Base-by-base conservation (phyloP, 1,140 invertebrate genomes). In the Leucophenga varia region DNA sequence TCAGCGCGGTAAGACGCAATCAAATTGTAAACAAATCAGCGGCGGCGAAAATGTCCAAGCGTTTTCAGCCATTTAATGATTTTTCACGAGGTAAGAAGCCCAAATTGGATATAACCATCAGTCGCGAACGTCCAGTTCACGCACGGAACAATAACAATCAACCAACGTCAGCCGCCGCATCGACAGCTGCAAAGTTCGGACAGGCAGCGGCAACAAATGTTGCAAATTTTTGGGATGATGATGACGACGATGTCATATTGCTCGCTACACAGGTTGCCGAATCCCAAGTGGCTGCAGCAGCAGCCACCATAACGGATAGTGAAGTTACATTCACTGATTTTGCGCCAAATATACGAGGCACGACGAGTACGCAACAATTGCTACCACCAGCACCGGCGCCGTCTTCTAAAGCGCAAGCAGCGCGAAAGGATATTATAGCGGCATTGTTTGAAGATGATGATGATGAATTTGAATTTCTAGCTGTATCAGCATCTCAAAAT, bases 191-290 rank as follows among this genome's bases (percentile, higher is more conserved):
- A 1, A 49, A 18, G 25, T 56, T 47, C 14, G 4, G 17, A 38
- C 36, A 38, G 6, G 45, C 44, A 3, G 53, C 3, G 17, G 18
- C 18, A 31, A 19, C 19, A 43, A 18, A 12, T 31, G 32, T n/a
- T 9, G 10, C 42, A 19, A 43, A 67, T 16, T 70, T 72, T 1
- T 72, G 70, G 69, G 69, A 45, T 7, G 60, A 58, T 42, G 64
- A 72, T 8, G 70, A 72, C 22, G 70, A 72, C 17, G 69, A 72
- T 46, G 65, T 59, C 13, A 61, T 72, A 18, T 21, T 72, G 12
- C 37, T 70, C 34, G 70, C 69, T 25, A 67, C 70, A 0, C 69
- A 72, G 44, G 37, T 49, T 25, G 70, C 56, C 16, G 69, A 72
- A 38, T 54, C 58, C n/a, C 52, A 53, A 41, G 48, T 31, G 10